Base-by-base conservation (phyloP, 2,113 vertebrate species). In the Cettia cetti region DNA sequence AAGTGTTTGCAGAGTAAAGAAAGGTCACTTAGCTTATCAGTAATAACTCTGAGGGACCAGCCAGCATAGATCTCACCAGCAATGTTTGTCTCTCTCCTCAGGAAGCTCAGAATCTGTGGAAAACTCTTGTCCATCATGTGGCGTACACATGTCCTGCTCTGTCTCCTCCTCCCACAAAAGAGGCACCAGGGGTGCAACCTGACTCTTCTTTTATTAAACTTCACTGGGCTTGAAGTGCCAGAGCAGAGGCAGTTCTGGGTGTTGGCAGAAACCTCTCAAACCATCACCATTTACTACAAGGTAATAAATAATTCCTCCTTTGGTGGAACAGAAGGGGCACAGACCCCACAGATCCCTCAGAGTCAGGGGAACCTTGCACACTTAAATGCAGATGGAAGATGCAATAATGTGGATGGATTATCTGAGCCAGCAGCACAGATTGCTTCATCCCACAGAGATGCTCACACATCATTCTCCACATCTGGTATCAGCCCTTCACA, bases 401-500 rank as follows among this genome's bases (percentile, higher is more conserved):
- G 2, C 20, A 74, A 30, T 31, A 3, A 23, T 31, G 11, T 35
- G 50, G 27, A 44, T 47, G 5, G 49, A 61, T 65, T 30, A 21
- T 15, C 37, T 78, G 74, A 75, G 15, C 15, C 27, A 82, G 42
- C 33, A 88, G 47, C 2, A 7, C 28, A 50, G 44, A 37, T 24
- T 39, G 12, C 16, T 60, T 24, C n/a, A 44, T 30, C 40, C 60
- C 37, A 80, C 13, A 65, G 30, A 37, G 64, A 8, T 39, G 76
- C 23, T 76, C 39, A 53, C n/a, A 4, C 0, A 0, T 18, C 49
- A 15, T 19, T 47, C 39, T 59, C 6, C 11, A 45, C 15, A 20
- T 28, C 52, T 53, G 45, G 3, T 27, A 40, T 0, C 39, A 35
- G 17, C 44, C 39, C 42, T 88, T 71, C 61, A n/a, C 50, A 37